A percentile compares a stretch with the other conserved stretches of the same genome.
phyloP scores from a whole-genome alignment of 2,797 vertebrate genomes.

The Macropodus opercularis region DNA sequence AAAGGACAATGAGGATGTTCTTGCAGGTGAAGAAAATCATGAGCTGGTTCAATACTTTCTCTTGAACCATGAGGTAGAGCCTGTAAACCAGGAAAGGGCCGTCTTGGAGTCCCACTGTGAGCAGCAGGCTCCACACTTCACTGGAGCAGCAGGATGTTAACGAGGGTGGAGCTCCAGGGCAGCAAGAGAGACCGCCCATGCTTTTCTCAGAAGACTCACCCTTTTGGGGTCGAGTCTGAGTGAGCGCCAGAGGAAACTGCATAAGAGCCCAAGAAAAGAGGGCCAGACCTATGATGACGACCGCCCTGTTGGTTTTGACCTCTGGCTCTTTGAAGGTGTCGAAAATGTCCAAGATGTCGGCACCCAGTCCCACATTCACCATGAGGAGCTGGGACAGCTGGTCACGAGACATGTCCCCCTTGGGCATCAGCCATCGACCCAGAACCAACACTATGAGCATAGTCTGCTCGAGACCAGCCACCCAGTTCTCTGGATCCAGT shows the following conservation, averaged over 20 bases:
- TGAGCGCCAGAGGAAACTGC: constrained; percentile 84
- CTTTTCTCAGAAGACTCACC: background rate
- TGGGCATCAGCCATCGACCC: constrained; percentile 85
- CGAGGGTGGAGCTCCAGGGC: background rate
- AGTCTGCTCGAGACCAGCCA: constrained; percentile 78
- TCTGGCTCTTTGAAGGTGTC: constrained; percentile 80
- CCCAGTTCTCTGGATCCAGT: constrained; percentile 81
- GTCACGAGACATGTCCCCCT: constrained; percentile 83
- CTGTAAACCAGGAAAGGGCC: constrained; percentile 83
- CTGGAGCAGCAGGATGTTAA: constrained; percentile 71
- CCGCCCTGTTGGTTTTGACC: constrained; percentile 71
- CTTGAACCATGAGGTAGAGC: constrained; percentile 78
- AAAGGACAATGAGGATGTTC: constrained; percentile 81
- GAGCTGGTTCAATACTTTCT: constrained; percentile 80
- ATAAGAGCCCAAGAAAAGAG: constrained; percentile 84
- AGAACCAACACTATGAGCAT: constrained; percentile 83
- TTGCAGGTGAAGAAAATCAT: constrained; percentile 86
- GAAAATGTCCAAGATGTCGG: constrained; percentile 84
- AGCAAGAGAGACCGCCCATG: accelerated
- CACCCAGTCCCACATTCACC: constrained; percentile 81
- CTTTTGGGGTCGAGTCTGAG: constrained; percentile 70
- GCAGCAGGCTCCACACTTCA: constrained; percentile 80
- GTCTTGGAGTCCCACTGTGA: constrained; percentile 81
- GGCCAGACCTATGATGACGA: constrained; percentile 74
- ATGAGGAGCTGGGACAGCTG: constrained; percentile 85